Percentiles rank a stretch among this genome's conserved stretches.
These are phyloP conservation scores for Rhinichthys osculus DNA, from an alignment of 2,797 vertebrate species.

Conservation along the genomic window DNA sequence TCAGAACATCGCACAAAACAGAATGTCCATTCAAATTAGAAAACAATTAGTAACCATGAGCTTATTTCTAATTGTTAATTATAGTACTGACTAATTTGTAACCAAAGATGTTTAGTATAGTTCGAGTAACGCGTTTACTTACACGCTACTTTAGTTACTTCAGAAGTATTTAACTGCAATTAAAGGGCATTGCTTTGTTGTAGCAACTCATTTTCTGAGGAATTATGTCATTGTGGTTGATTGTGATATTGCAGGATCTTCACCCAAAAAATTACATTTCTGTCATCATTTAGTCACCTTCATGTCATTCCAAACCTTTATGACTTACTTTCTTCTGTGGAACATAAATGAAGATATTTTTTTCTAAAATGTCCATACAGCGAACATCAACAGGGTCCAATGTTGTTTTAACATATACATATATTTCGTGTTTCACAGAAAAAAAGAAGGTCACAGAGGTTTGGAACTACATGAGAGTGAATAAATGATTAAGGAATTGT, in stretches of 20 bases:
- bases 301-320: not conserved
- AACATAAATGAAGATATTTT: not conserved
- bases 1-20: not conserved
- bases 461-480: not conserved
- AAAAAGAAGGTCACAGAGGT: not conserved
- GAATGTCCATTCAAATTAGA: not conserved
- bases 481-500: not conserved
- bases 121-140: not conserved
- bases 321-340: not conserved
- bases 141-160: not conserved
- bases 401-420: not conserved
- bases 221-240: not conserved
- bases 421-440: not conserved
- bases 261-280: not conserved
- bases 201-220: not conserved
- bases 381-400: not conserved
- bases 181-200: not conserved
- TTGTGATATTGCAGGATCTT: not conserved
- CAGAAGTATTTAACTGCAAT: not conserved
- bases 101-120: not conserved
- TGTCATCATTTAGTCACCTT: not conserved
- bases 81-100: slow-evolving; percentile 2
- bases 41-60: not conserved
- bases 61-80: not conserved
- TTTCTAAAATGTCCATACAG: not conserved